Evolutionary conservation across 2,888 invertebrate genomes (phyloP).

Genomic region (Drosophila mettleri): DNA sequence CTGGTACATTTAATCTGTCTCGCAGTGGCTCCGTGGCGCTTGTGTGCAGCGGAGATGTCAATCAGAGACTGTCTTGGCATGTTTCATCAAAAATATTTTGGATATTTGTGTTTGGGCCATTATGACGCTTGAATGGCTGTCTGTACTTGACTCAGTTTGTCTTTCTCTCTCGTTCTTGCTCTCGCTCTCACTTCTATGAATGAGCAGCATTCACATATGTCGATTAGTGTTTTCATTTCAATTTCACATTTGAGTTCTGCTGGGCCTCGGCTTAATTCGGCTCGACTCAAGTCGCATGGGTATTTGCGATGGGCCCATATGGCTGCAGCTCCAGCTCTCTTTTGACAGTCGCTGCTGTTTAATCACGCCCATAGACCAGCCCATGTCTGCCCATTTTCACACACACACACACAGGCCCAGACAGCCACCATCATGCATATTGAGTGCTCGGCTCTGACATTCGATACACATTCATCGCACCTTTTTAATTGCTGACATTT

Average conservation of each 20-base stretch:
- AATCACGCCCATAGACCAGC: conserved; percentile 43
- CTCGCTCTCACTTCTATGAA: conserved; percentile 22
- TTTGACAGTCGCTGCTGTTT: conserved; percentile 41
- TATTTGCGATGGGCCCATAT: conserved; percentile 30
- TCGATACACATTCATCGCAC: conserved; percentile 69
- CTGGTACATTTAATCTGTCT: conserved; percentile 13
- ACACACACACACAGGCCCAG: not conserved
- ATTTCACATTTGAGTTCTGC: conserved; percentile 24
- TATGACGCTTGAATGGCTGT: conserved; percentile 1
- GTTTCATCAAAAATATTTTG: conserved; percentile 32
- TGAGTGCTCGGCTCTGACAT: conserved; percentile 30
- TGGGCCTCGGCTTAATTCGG: conserved; percentile 6
- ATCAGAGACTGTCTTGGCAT: conserved; percentile 31
- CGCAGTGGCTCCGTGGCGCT: not conserved
- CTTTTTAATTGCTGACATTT: conserved; percentile 77
- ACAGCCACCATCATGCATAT: conserved; percentile 3
- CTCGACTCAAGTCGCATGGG: conserved; percentile 20
- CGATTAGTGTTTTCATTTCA: conserved; percentile 41
- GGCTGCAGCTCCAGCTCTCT: conserved; percentile 19
- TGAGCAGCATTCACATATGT: conserved; percentile 31
- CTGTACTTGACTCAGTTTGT: not conserved
- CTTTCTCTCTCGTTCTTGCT: not conserved
- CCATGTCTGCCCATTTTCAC: not conserved
- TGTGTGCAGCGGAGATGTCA: conserved; percentile 28
- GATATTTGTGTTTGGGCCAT: conserved; percentile 18